Percentiles rank a stretch among this genome's conserved stretches.
Evolutionary conservation across 2,888 invertebrate species (phyloP).

Genomic region (Rhogogaster chlorosoma): DNA sequence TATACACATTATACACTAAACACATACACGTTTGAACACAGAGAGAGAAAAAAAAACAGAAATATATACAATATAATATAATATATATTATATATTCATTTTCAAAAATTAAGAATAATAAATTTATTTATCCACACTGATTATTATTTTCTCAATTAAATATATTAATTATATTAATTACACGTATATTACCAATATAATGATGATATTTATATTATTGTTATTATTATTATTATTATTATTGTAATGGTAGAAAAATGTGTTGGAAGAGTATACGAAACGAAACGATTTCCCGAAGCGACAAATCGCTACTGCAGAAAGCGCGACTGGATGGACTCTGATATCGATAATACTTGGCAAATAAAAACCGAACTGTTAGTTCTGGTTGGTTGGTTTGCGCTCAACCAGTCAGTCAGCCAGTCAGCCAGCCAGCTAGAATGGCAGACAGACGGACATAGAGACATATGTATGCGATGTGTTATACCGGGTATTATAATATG

Average conservation of each 20-base stretch:
- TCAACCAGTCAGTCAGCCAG: neutral
- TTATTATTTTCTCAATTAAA: neutral
- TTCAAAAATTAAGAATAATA: too few relatives aligned
- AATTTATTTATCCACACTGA: too few relatives aligned
- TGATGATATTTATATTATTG: too few relatives aligned
- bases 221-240: neutral
- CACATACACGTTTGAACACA: too few relatives aligned
- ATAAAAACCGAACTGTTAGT: constrained; percentile 8
- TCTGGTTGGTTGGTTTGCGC: constrained; percentile 11
- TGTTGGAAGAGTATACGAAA: neutral
- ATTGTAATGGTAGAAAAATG: too few relatives aligned
- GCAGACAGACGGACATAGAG: neutral
- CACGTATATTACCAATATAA: neutral
- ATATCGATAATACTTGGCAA: constrained; percentile 31
- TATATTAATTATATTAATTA: neutral
- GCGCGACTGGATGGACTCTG: neutral
- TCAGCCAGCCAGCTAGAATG: neutral
- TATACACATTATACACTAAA: too few relatives aligned
- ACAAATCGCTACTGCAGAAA: constrained; percentile 12
- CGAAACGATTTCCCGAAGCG: neutral
- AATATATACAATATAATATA: too few relatives aligned
- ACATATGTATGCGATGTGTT: neutral
- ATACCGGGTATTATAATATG: too few relatives aligned
- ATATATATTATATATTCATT: too few relatives aligned
- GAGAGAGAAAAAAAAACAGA: too few relatives aligned